A percentile compares a stretch with the other conserved stretches of the same genome.
Evolutionary conservation across 1,140 invertebrate genomes (phyloP).

Genomic region (Neuroterus valhalla): DNA sequence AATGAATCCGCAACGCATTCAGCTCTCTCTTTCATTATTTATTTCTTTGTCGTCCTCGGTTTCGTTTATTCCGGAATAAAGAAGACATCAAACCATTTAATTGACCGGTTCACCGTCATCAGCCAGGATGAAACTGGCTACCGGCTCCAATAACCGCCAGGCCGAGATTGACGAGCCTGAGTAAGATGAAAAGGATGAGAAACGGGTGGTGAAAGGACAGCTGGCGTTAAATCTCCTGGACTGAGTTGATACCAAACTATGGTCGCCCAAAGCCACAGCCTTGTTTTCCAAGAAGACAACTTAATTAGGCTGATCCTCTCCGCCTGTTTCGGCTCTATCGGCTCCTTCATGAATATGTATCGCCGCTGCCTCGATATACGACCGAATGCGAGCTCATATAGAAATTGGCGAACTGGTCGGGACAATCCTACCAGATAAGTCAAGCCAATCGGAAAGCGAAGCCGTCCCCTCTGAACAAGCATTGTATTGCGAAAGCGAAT

Average conservation of each 20-base stretch:
- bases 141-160: conserved; percentile 47
- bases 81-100: too few species aligned
- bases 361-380: conserved; percentile 52
- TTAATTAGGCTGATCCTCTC: conserved; percentile 71
- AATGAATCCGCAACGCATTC: too few species aligned
- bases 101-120: conserved; percentile 48
- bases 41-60: too few species aligned
- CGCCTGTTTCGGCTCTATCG: conserved; percentile 63
- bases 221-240: conserved; percentile 42
- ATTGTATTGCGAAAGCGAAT: conserved; percentile 5
- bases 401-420: conserved; percentile 46
- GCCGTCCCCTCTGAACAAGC: neutral
- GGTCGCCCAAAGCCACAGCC: conserved; percentile 60
- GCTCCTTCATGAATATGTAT: conserved; percentile 69
- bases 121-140: conserved; percentile 53
- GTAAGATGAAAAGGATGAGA: conserved; percentile 37
- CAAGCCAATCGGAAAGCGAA: conserved; percentile 11
- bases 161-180: conserved; percentile 46
- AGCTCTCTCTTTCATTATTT: too few species aligned
- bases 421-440: conserved; percentile 39
- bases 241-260: conserved; percentile 16
- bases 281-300: conserved; percentile 73
- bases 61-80: too few species aligned
- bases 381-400: conserved; percentile 38
- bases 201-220: conserved; percentile 48